phyloP scores from a whole-genome alignment of 2,888 invertebrate species.

The Acleris emargana region DNA sequence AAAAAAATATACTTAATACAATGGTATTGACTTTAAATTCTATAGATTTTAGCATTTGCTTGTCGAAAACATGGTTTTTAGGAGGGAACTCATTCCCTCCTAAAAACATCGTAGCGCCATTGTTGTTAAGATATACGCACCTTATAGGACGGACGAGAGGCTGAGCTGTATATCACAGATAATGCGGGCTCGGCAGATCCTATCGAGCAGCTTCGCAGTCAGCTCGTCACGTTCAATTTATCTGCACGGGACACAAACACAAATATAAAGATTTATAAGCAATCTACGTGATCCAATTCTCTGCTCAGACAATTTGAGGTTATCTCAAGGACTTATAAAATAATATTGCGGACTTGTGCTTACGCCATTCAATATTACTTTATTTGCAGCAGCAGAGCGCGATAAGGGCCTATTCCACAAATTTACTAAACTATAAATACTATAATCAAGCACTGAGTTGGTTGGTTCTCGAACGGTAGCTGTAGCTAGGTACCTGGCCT shows the following conservation, averaged over 20 bases:
- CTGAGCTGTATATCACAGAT: constrained; percentile 85
- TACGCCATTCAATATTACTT: constrained; percentile 50
- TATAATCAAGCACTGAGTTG: constrained; percentile 45
- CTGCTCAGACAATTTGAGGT: constrained; percentile 61
- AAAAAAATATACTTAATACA: no score
- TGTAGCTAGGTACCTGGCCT: constrained; percentile 44
- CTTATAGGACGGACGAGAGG: constrained; percentile 84
- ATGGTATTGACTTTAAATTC: constrained; percentile 24
- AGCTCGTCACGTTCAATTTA: constrained; percentile 76
- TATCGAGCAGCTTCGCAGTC: constrained; percentile 78
- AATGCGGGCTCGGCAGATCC: constrained; percentile 83
- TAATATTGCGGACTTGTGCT: constrained; percentile 22
- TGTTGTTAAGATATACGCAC: constrained; percentile 47
- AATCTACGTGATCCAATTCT: constrained; percentile 9
- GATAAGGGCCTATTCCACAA: constrained; percentile 49
- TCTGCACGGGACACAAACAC: constrained; percentile 50
- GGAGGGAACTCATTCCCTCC: background rate
- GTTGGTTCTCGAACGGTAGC: constrained; percentile 37
- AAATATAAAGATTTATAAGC: background rate
- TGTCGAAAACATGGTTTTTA: constrained; percentile 7
- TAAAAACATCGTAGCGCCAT: constrained; percentile 2
- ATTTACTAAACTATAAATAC: constrained; percentile 43
- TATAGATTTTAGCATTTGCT: constrained; percentile 1
- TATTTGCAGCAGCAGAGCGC: constrained; percentile 47
- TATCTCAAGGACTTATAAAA: constrained; percentile 56